Conservation (phyloP, 2,888 invertebrate species). For the Drosophila mulleri region DNA sequence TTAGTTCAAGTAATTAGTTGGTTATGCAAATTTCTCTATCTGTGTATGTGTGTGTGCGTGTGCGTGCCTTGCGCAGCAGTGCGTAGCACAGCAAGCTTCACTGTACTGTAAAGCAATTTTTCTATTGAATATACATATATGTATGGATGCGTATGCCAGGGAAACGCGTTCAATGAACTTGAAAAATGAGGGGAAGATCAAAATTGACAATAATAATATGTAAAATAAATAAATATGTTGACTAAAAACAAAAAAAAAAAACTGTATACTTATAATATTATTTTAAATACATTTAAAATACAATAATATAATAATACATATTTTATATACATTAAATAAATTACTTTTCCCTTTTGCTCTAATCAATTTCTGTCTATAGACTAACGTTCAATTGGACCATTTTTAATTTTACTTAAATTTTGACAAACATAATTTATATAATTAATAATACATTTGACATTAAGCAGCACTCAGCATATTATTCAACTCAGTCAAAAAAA, state of each 20-base stretch:
- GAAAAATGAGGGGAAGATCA: conserved; percentile 4
- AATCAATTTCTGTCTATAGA: no score
- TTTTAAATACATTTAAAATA: no score
- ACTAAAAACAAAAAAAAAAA: no score
- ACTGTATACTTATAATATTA: no score
- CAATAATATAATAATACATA: neutral
- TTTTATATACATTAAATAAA: neutral
- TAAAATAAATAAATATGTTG: neutral
- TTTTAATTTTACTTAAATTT: neutral
- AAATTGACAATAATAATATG: neutral
- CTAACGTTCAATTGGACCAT: neutral
- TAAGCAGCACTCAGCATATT: neutral
- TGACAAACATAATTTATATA: neutral
- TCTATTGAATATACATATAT: neutral
- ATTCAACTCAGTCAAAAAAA: neutral
- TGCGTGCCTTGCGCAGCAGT: conserved; percentile 15
- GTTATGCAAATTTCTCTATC: conserved; percentile 44
- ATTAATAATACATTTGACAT: neutral
- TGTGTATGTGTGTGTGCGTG: neutral
- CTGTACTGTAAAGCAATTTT: conserved; percentile 11
- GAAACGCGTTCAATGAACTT: conserved; percentile 56
- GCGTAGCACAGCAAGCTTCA: conserved; percentile 12
- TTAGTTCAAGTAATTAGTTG: conserved; percentile 15
- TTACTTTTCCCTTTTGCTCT: no score
- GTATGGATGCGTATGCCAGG: neutral